Evolutionary conservation across 2,888 invertebrate species (phyloP), one percentile per base, ranked within the genome.

Genomic region (Abrostola tripartita): DNA sequence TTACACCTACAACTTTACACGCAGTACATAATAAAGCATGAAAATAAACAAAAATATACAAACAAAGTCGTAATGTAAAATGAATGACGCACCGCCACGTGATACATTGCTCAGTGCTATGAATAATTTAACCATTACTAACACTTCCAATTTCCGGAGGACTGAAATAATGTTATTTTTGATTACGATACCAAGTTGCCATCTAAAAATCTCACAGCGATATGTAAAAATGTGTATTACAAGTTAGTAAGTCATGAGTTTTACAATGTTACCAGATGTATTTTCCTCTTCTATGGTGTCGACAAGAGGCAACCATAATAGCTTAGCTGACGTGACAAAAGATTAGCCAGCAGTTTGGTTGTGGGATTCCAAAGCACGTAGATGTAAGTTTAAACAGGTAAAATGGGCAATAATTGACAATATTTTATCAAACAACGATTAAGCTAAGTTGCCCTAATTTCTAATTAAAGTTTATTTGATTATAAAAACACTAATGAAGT

Each of bases 91-190:
- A n/a, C 50, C 14, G 76, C 72, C 78, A 78, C 74, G 77, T 84
- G 80, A 83, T 60, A 67, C 68, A 76, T 61, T 63, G 60, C 57
- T 55, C 61, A 69, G 65, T 67, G 71, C 70, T 72, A 85, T 88
- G 88, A 88, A 89, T 89, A 89, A 85, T 87, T 84, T 81, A 82
- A 68, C 81, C 82, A 83, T 88, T 85, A 85, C 81, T 75, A 82
- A 75, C 84, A 81, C 80, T 84, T 81, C 79, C 88, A 88, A 88
- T 88, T 89, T 88, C 87, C 87, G 81, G 77, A 52, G 71, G 37
- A 70, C 68, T 66, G 76, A 68, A 79, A 78, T 82, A 74, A 82
- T 78, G 76, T 78, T 84, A 76, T 81, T 83, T 82, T 81, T 85
- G 75, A 82, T 83, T 79, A 81, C 74, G 49, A 61, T 74, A 65